A percentile compares a stretch with the other conserved stretches of the same genome.
phyloP scores from a whole-genome alignment of 2,113 vertebrate species.

The Hiodon tergisus region DNA sequence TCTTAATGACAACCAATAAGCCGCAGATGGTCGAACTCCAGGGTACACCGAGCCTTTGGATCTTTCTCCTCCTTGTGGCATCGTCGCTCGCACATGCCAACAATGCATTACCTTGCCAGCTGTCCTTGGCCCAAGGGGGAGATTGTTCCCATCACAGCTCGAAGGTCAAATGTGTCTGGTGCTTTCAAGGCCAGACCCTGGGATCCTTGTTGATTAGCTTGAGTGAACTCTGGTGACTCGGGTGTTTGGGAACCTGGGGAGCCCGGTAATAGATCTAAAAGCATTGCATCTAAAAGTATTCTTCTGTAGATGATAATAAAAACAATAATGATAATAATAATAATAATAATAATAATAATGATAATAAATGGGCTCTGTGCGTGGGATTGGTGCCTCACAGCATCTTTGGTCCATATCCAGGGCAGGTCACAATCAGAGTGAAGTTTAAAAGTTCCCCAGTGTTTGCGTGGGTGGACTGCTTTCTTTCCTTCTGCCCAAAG shows the following conservation, averaged over 20 bases:
- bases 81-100: slow-evolving; percentile 51
- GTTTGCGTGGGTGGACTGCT: no score
- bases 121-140: slow-evolving; percentile 57
- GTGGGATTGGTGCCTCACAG: neutral
- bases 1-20: slow-evolving; percentile 71
- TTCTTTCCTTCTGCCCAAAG: no score
- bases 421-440: no score
- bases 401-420: no score
- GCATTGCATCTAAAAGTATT: slow-evolving; percentile 44
- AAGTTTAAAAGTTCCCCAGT: no score
- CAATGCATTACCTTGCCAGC: slow-evolving; percentile 54
- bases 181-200: slow-evolving; percentile 41
- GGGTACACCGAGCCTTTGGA: slow-evolving; percentile 54
- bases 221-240: slow-evolving; percentile 46
- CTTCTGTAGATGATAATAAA: slow-evolving; percentile 54
- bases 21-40: slow-evolving; percentile 70
- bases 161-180: slow-evolving; percentile 63
- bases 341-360: slow-evolving; percentile 11
- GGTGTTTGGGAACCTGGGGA: slow-evolving; percentile 56
- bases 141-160: slow-evolving; percentile 49
- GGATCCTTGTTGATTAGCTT: slow-evolving; percentile 30
- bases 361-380: neutral
- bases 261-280: slow-evolving; percentile 49
- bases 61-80: slow-evolving; percentile 51
- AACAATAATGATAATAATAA: slow-evolving; percentile 38